Evolutionary conservation across 2,888 invertebrate species (phyloP), one percentile per base, ranked within the genome.

Genomic region (Auanema sp.): DNA sequence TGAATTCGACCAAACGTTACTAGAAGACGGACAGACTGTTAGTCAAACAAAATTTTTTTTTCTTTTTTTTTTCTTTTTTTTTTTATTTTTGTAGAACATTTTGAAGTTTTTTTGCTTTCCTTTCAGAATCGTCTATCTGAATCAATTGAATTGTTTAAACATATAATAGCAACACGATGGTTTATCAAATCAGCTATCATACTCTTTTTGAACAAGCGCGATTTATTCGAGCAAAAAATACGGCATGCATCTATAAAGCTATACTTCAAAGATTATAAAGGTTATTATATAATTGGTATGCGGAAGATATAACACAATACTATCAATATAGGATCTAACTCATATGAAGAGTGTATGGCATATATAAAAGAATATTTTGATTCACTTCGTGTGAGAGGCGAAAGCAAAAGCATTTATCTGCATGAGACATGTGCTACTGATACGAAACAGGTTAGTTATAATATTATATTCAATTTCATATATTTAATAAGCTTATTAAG

Each of bases 131-230:
- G 75, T 33, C 50, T 76, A 64, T 55, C 59, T 14, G 73, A 73
- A 57, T 70, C 73, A 0, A 52, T 72, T 16, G 63, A 67, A 14
- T 49, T 76, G 11, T 76, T 72, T 53, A 64, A 65, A 16, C 64
- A 66, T n/a, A 72, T 76, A 21, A 66, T 67, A 52, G 71, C 70
- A 33, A 65, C 69, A 23, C 55, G 60, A 33, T 75, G 70, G 70
- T 75, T 75, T 53, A 42, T 59, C 0, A 53, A 59, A 41, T 61
- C 75, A 6, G 60, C 71, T 0, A 69, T 73, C 58, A 72, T 76
- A 47, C 60, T 73, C 11, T 76, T 76, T 51, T 49, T 76, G 33
- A 76, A 76, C 55, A 76, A 76, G 56, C 64, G 58, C 49, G 75
- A 76, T 55, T 59, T 76, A 11, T 76, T 76, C 52, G 58, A 64